Percentiles rank a stretch among this genome's conserved stretches.
Conservation (phyloP, 2,888 invertebrate genomes). For the Phasia obesa region DNA sequence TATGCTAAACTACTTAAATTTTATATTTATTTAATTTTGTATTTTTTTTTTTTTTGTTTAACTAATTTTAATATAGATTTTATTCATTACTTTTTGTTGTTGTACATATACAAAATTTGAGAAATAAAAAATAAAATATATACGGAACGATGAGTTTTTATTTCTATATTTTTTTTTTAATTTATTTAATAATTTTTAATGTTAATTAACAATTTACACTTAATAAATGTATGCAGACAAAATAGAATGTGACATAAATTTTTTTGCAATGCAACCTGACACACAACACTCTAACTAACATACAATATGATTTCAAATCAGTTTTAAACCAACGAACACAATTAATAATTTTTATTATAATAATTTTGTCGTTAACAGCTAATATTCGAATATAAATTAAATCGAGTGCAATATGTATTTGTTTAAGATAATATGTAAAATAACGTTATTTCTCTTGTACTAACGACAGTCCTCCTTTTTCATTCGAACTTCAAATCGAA, state of each 20-base stretch:
- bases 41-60: too few species aligned
- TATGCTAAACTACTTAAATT: slow-evolving; percentile 4
- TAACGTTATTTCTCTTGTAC: too few species aligned
- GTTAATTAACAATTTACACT: slow-evolving; percentile 59
- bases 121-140: slow-evolving; percentile 31
- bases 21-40: background rate
- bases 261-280: slow-evolving; percentile 1
- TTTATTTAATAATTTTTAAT: slow-evolving; percentile 21
- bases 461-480: too few species aligned
- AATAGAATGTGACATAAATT: slow-evolving; percentile 8
- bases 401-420: too few species aligned
- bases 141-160: slow-evolving; percentile 52
- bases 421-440: too few species aligned
- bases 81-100: slow-evolving; percentile 40
- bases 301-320: background rate
- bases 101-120: slow-evolving; percentile 57
- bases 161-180: too few species aligned
- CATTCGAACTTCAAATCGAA: too few species aligned
- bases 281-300: slow-evolving; percentile 19
- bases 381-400: background rate
- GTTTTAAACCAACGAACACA: slow-evolving; percentile 22
- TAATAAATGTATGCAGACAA: slow-evolving; percentile 43
- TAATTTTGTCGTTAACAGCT: background rate
- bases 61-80: slow-evolving; percentile 20
- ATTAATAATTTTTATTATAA: too few species aligned